A percentile compares a stretch with the other conserved stretches of the same genome.
These are phyloP conservation scores for Aphrocallistes beatrix DNA, from an alignment of 37 sponge, comb jelly and placozoan genomes.

Conservation along the genomic window DNA sequence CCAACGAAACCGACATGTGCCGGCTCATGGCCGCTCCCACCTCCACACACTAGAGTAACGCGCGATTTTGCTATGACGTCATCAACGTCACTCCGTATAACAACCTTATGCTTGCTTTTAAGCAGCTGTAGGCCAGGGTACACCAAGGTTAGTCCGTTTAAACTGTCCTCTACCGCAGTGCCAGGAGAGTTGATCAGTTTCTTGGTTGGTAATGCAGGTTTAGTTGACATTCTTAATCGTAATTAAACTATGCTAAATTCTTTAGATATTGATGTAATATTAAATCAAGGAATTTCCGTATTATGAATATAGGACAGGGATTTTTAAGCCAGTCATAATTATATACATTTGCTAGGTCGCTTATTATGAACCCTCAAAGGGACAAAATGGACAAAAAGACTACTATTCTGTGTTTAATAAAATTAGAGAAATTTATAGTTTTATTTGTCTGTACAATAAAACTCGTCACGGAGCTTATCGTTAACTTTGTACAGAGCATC, in stretches of 20 bases:
- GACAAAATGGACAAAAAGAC: too few relatives aligned
- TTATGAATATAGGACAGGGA: too few relatives aligned
- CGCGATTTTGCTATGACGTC: constrained; percentile 23
- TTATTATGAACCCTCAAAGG: too few relatives aligned
- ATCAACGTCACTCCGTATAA: constrained; percentile 52
- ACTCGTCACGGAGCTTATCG: not conserved
- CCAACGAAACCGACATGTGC: constrained; percentile 86
- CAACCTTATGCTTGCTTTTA: constrained; percentile 45
- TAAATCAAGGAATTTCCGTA: too few relatives aligned
- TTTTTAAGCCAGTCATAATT: too few relatives aligned
- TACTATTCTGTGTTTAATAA: too few relatives aligned
- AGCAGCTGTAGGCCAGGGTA: constrained; percentile 54
- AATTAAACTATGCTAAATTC: too few relatives aligned
- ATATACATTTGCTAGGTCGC: too few relatives aligned
- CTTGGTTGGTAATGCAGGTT: constrained; percentile 47
- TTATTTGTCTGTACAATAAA: not conserved
- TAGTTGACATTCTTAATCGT: too few relatives aligned
- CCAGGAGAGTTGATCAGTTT: constrained; percentile 59
- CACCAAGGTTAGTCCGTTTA: constrained; percentile 52
- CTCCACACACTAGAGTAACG: constrained; percentile 85
- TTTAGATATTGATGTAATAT: too few relatives aligned
- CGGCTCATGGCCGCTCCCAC: constrained; percentile 97
- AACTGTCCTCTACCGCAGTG: constrained; percentile 58
- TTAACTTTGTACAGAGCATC: not conserved
- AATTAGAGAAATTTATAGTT: too few relatives aligned